Evolutionary conservation across 2,888 invertebrate genomes (phyloP).

Genomic region (Podotricha telesiphe): DNA sequence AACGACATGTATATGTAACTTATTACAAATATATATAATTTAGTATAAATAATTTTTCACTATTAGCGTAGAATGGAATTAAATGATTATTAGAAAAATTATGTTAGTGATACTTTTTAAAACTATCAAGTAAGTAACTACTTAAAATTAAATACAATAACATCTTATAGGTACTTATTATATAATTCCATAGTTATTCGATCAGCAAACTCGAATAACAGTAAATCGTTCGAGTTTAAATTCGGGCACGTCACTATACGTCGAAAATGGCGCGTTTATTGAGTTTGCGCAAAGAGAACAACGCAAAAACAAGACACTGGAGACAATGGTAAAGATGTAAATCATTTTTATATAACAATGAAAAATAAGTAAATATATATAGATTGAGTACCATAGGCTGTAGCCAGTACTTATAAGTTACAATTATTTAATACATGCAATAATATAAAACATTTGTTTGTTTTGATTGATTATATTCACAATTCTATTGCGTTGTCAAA

Average conservation of each 20-base stretch:
- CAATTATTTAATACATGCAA: too few relatives aligned
- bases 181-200: not conserved
- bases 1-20: too few relatives aligned
- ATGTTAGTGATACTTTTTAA: not conserved
- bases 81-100: not conserved
- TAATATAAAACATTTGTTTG: too few relatives aligned
- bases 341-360: not conserved
- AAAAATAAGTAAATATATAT: too few relatives aligned
- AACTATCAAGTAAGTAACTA: too few relatives aligned
- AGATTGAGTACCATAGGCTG: too few relatives aligned
- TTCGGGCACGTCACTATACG: slow-evolving; percentile 13
- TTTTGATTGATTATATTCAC: too few relatives aligned
- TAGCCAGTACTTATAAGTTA: too few relatives aligned
- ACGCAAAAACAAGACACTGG: slow-evolving; percentile 10
- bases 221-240: not conserved
- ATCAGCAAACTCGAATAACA: not conserved
- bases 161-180: slow-evolving; percentile 41
- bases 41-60: too few relatives aligned
- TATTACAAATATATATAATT: too few relatives aligned
- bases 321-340: slow-evolving; percentile 32
- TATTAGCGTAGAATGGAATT: too few relatives aligned
- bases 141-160: not conserved
- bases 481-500: too few relatives aligned
- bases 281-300: slow-evolving; percentile 66
- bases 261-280: slow-evolving; percentile 60